Evolutionary conservation across 2,888 invertebrate species (phyloP).

Genomic region (Tinea pellionella): DNA sequence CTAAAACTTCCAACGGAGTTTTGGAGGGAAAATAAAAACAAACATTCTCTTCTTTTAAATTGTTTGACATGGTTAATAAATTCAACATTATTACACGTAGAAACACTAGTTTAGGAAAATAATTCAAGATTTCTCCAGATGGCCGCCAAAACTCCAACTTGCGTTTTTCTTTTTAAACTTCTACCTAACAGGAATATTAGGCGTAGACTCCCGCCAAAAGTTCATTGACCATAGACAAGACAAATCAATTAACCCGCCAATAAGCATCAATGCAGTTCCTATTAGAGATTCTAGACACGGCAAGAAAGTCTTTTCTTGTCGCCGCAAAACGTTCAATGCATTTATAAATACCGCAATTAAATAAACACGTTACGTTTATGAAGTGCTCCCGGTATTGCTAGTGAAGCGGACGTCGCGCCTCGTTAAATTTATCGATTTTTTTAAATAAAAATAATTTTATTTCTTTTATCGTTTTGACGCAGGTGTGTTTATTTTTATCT

Average conservation of each 20-base stretch:
- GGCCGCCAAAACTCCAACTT: too few relatives aligned
- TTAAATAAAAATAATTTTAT: not conserved
- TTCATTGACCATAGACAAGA: slow-evolving; percentile 8
- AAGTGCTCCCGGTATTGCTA: not conserved
- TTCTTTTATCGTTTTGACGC: not conserved
- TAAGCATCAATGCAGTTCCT: not conserved
- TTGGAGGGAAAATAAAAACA: too few relatives aligned
- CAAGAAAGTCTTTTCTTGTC: not conserved
- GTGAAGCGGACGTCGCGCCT: not conserved
- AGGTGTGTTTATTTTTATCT: not conserved
- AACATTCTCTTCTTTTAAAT: too few relatives aligned
- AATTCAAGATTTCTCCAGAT: too few relatives aligned
- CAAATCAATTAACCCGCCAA: slow-evolving; percentile 3
- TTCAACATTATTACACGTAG: too few relatives aligned
- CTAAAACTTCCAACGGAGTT: too few relatives aligned
- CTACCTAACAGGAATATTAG: too few relatives aligned
- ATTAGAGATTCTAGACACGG: not conserved
- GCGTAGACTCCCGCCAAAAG: not conserved
- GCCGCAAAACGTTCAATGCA: not conserved
- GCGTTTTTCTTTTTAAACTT: too few relatives aligned
- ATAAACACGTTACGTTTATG: not conserved
- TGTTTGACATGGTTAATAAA: too few relatives aligned
- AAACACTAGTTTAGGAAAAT: too few relatives aligned
- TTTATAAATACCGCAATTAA: not conserved
- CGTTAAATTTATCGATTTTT: not conserved